These are phyloP conservation scores for Athene cunicularia DNA, from an alignment of 2,113 vertebrate genomes.

Conservation along the genomic window DNA sequence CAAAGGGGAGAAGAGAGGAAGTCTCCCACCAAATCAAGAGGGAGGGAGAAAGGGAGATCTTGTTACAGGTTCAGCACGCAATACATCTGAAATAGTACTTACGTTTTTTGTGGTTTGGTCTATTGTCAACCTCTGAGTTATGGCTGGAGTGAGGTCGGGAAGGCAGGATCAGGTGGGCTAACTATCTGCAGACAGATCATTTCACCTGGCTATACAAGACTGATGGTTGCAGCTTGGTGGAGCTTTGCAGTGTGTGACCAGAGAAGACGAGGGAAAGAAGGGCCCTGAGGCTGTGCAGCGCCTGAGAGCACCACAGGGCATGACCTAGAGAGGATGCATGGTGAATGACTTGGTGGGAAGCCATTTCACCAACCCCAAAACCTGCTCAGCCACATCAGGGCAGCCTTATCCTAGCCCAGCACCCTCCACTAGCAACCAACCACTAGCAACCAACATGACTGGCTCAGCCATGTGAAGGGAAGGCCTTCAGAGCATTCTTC, in stretches of 20 bases:
- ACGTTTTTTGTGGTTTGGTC: rapidly evolving
- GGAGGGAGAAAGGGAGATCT: background rate
- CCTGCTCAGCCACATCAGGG: background rate
- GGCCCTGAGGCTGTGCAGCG: background rate
- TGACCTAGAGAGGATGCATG: background rate
- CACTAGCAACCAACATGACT: background rate
- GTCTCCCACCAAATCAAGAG: background rate
- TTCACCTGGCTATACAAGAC: background rate
- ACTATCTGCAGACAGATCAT: rapidly evolving
- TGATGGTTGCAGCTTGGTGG: background rate
- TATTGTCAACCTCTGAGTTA: background rate
- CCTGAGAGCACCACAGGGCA: background rate
- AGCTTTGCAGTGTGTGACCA: background rate
- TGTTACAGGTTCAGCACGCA: background rate
- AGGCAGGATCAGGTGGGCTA: background rate
- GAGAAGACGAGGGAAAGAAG: background rate
- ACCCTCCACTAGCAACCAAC: background rate
- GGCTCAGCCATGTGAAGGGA: background rate
- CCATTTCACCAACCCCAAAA: background rate
- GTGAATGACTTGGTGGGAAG: background rate
- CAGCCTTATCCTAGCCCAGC: background rate
- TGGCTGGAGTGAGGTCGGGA: background rate
- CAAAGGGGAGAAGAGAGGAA: background rate
- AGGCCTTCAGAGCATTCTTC: background rate
- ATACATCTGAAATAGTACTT: background rate